Base-by-base conservation (phyloP, 1,140 invertebrate genomes). In the Drosophila kohkoa region DNA sequence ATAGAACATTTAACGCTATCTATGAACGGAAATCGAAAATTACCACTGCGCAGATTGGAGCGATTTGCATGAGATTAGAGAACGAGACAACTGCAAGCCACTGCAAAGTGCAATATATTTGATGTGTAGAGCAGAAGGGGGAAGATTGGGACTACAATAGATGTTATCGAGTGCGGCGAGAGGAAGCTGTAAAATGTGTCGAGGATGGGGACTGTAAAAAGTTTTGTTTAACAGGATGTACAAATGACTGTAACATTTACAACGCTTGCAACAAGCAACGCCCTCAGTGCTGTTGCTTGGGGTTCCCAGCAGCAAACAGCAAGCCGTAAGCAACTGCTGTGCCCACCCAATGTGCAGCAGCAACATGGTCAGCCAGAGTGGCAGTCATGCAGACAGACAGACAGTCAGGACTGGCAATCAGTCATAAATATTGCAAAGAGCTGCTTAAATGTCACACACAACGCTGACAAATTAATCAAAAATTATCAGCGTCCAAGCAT, bases 391-490 rank as follows among this genome's bases (percentile, higher is more conserved):
- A 32, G 30, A 7, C 30, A 6, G 30, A 32, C 71, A 6, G 30
- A 32, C 71, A 70, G 51, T 65, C 20, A 25, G 30, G 30, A 32
- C 30, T 32, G 54, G 43, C 60, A 77, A 38, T 65, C 71, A 80
- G 80, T 89, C 85, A 88, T 88, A 88, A 89, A 89, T 89, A 89
- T 89, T 85, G 85, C 85, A 87, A 88, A 88, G 83, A 82, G 83
- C 83, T 86, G 83, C 75, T 89, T 87, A 89, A 81, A 89, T 89
- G 85, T 89, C 85, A 89, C 85, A 89, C 80, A 79, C 81, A 89
- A 81, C 88, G 81, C 85, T 89, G 85, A 89, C 85, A 89, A 89
- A 89, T 89, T 89, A 89, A 89, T 89, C 85, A 89, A 89, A 89
- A 89, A 82, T 89, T 89, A 89, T 89, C 85, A 85, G 78, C 51